These are phyloP conservation scores for Euwallacea similis DNA, from an alignment of 1,140 invertebrate genomes.

Conservation along the genomic window DNA sequence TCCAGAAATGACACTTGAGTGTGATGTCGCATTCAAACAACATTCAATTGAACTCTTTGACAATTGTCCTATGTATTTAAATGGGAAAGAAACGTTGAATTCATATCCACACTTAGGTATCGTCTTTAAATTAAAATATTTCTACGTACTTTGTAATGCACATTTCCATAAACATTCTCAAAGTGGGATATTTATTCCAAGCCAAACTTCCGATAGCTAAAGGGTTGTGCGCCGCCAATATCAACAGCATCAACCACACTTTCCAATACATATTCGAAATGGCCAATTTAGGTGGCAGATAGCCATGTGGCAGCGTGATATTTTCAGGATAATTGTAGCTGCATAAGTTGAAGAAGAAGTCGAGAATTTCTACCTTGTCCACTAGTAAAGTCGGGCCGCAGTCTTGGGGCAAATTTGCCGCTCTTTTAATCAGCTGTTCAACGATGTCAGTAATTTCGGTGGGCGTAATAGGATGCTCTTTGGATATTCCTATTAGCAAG, in stretches of 20 bases:
- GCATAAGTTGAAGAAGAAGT: conserved; percentile 86
- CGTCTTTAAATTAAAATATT: too few relatives aligned
- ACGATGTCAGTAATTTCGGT: conserved; percentile 83
- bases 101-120: too few relatives aligned
- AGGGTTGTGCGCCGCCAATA: conserved; percentile 91
- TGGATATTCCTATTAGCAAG: conserved; percentile 80
- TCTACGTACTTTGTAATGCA: conserved; percentile 86
- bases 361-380: conserved; percentile 84
- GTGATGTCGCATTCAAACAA: background rate
- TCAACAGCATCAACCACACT: conserved; percentile 86
- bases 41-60: background rate
- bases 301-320: conserved; percentile 80
- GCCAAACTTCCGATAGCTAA: conserved; percentile 79
- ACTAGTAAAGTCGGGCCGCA: conserved; percentile 69
- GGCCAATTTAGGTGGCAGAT: conserved; percentile 85
- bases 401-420: conserved; percentile 72
- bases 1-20: too few relatives aligned
- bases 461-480: conserved; percentile 80
- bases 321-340: conserved; percentile 93
- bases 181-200: conserved; percentile 91
- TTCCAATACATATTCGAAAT: conserved; percentile 94
- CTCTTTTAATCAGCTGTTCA: conserved; percentile 82
- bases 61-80: background rate
- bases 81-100: too few relatives aligned
- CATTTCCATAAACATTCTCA: conserved; percentile 93